Base-by-base conservation (phyloP, 2,888 invertebrate species). In the Megamerina dolium region DNA sequence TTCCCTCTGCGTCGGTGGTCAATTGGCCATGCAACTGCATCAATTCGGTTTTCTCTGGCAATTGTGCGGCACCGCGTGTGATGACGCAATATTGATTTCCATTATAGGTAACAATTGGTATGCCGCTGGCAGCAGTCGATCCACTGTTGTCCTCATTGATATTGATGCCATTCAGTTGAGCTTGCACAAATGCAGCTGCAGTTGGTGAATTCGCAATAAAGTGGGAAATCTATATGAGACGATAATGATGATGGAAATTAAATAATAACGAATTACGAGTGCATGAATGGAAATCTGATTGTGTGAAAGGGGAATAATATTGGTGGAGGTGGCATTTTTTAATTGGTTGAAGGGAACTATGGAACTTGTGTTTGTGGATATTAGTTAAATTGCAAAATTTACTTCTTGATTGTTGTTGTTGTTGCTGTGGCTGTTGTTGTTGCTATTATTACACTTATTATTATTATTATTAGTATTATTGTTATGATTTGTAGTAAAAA, bases 151-250 rank as follows among this genome's bases (percentile, higher is more conserved):
- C 37, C 9, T 37, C 34, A 17, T 34, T 36, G 30, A 51, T 50
- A 41, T 52, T 52, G 20, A 52, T 48, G 37, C 47, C 63, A 41
- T 49, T 65, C 21, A 66, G 48, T 37, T 65, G 66, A 1, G 64
- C 63, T 51, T 65, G 65, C 51, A 65, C 63, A 41, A 65, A 65
- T 45, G 58, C 58, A 43, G 65, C 66, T 40, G 65, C 65, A 40
- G 66, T 66, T 19, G 65, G 65, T 30, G 65, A 66, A 50, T 65
- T 64, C 48, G 64, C 65, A 55, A 65, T 66, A 54, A 65, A 63
- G 57, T 66, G 61, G 51, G 65, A 60, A 57, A 65, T 66, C 66
- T 65, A n/a, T n/a, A n/a, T n/a, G n/a, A n/a, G n/a, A n/a, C n/a
- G 54, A 34, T 41, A 27, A 36, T 41, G 52, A 54, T 54, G 48